A percentile compares a stretch with the other conserved stretches of the same genome.
Conservation (phyloP, 2,888 invertebrate species). For the Syritta pipiens region DNA sequence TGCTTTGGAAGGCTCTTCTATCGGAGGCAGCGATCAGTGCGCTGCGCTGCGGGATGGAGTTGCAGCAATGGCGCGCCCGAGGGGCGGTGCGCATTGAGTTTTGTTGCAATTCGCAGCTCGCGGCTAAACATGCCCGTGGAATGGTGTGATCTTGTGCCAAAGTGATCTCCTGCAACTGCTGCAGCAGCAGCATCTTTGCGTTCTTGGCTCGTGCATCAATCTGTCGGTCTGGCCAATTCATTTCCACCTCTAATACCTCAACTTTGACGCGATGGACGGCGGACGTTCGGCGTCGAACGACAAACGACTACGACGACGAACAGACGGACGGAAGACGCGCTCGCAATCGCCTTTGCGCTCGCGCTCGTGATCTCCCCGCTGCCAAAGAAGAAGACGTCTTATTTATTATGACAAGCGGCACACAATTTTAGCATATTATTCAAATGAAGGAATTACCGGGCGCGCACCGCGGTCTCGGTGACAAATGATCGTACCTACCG, state of each 20-base stretch:
- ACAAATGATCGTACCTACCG: conserved; percentile 63
- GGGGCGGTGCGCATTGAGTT: conserved; percentile 28
- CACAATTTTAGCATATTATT: conserved; percentile 67
- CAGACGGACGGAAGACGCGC: background rate
- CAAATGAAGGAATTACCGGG: conserved; percentile 63
- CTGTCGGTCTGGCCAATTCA: conserved; percentile 62
- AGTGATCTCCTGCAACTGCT: conserved; percentile 39
- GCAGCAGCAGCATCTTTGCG: conserved; percentile 50
- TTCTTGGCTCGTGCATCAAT: conserved; percentile 62
- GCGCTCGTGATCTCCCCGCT: conserved; percentile 54
- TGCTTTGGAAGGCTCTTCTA: conserved; percentile 47
- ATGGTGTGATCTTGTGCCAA: conserved; percentile 64
- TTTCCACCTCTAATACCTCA: conserved; percentile 56
- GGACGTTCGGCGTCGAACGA: no score
- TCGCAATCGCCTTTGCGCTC: background rate
- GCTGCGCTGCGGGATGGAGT: no score
- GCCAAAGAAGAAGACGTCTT: conserved; percentile 61
- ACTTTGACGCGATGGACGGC: no score
- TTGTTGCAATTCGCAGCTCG: conserved; percentile 34
- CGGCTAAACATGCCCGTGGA: conserved; percentile 51
- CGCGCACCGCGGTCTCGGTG: conserved; percentile 34
- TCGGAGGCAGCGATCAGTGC: conserved; percentile 36
- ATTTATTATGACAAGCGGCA: conserved; percentile 66
- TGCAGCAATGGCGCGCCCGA: no score
- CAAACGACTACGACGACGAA: no score